These are phyloP conservation scores for Serilophus lunatus DNA, from an alignment of 2,113 vertebrate genomes.

Conservation along the genomic window DNA sequence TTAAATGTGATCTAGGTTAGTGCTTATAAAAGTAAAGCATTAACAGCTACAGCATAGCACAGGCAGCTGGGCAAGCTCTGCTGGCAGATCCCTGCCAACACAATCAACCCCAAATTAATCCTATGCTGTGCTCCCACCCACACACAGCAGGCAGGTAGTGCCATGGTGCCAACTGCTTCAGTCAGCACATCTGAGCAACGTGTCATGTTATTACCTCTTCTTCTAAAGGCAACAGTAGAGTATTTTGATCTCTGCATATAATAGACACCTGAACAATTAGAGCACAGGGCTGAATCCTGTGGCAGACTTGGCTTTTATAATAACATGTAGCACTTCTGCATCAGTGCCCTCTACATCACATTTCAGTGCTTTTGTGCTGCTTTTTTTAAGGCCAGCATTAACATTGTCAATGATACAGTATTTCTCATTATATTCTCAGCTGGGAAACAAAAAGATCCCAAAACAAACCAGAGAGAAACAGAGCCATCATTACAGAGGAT, in stretches of 20 bases:
- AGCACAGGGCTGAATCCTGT: neutral
- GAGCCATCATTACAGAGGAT: neutral
- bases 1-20: neutral
- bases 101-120: conserved; percentile 3
- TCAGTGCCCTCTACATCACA: neutral
- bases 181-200: neutral
- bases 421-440: neutral
- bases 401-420: neutral
- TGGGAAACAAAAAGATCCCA: neutral
- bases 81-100: conserved; percentile 6
- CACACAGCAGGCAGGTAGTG: neutral
- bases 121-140: neutral
- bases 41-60: neutral
- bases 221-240: neutral
- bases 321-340: neutral
- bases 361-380: neutral
- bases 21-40: neutral
- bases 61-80: conserved; percentile 8
- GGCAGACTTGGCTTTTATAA: neutral
- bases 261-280: neutral
- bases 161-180: neutral
- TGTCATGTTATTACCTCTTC: neutral
- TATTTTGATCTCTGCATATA: neutral
- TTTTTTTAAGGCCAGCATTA: neutral
- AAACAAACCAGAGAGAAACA: neutral